Evolutionary conservation across 2,888 invertebrate genomes (phyloP).

Genomic region (Germaria angustata): DNA sequence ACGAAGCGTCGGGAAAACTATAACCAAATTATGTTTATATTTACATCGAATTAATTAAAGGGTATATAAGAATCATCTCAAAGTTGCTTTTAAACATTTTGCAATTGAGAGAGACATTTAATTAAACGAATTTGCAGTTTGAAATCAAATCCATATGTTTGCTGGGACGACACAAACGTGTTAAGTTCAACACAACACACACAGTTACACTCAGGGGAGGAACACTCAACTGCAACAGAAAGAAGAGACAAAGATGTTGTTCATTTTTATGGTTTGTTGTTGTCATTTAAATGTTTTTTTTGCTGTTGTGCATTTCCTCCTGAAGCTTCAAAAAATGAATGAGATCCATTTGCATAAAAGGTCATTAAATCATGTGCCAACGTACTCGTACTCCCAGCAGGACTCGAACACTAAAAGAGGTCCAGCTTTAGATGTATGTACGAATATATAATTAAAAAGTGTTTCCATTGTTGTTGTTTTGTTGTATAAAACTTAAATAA

Average conservation of each 20-base stretch:
- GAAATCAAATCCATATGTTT: neutral
- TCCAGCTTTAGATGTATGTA: conserved; percentile 41
- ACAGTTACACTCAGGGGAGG: neutral
- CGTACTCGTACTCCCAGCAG: conserved; percentile 23
- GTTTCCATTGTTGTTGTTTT: neutral
- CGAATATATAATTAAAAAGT: conserved; percentile 43
- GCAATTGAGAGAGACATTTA: too few species aligned
- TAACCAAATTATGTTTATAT: too few species aligned
- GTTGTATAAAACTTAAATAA: conserved; percentile 27
- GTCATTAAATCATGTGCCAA: conserved; percentile 65
- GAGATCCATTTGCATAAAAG: conserved; percentile 63
- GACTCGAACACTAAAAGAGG: conserved; percentile 10
- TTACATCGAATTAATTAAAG: too few species aligned
- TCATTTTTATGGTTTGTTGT: conserved; percentile 34
- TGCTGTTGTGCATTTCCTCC: neutral
- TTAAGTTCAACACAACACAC: neutral
- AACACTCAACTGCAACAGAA: conserved; percentile 20
- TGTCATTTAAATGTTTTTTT: conserved; percentile 21
- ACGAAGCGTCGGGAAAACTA: too few species aligned
- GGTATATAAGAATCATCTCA: too few species aligned
- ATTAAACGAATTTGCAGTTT: too few species aligned
- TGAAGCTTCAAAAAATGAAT: conserved; percentile 2
- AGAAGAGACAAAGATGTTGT: neutral
- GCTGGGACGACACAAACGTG: neutral
- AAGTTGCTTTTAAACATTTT: too few species aligned